phyloP scores from a whole-genome alignment of 2,113 vertebrate species.

The Motacilla tschutschensis region DNA sequence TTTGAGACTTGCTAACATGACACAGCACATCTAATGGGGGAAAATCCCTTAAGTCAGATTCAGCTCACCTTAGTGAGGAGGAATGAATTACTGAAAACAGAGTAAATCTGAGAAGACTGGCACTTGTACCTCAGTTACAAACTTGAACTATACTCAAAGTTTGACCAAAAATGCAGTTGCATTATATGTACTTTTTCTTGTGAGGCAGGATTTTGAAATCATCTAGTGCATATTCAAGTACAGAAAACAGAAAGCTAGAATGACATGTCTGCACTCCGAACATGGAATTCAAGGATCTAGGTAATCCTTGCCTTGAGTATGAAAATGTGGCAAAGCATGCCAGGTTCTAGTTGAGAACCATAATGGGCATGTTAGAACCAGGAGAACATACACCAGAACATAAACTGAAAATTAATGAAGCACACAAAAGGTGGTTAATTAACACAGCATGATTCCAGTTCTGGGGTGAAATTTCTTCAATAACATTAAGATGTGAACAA shows the following conservation, averaged over 20 bases:
- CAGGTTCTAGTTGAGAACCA: neutral
- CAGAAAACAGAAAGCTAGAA: neutral
- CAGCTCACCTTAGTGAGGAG: neutral
- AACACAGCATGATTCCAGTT: neutral
- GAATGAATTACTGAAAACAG: neutral
- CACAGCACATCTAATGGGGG: neutral
- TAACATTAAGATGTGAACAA: neutral
- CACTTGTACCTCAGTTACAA: neutral
- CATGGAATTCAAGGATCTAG: neutral
- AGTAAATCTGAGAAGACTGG: neutral
- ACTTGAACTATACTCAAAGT: neutral
- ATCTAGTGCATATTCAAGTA: neutral
- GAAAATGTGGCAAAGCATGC: rapidly evolving
- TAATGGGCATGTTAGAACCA: neutral
- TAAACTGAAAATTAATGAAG: neutral
- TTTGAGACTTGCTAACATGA: neutral
- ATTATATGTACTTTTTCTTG: neutral
- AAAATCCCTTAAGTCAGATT: neutral
- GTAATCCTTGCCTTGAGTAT: rapidly evolving
- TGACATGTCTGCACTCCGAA: rapidly evolving
- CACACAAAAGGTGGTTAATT: neutral
- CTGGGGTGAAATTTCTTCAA: neutral
- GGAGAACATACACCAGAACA: neutral
- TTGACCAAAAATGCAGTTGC: neutral
- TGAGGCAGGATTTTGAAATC: neutral